Base-by-base conservation (phyloP, 2,113 vertebrate species). In the Murina feae region DNA sequence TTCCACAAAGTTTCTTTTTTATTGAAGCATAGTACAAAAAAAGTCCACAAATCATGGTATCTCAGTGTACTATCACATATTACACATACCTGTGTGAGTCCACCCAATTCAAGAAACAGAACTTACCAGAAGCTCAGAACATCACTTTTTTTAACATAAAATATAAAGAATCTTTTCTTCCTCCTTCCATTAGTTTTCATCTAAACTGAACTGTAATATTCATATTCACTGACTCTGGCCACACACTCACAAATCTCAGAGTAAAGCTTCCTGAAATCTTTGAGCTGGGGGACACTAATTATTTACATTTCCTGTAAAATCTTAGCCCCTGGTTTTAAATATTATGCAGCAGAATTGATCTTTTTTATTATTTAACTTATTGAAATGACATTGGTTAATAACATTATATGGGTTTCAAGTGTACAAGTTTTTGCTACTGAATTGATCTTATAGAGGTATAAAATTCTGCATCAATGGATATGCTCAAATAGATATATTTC, bases 1-100 rank as follows among this genome's bases (percentile, higher is more conserved):
- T 96, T 81, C 68, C 16, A 95, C 5, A 90, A 6, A 47, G 78
- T 81, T 89, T 9, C 4, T 96, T 89, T 93, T 13, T 49, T 80
- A 44, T 60, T 75, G 28, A 80, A 91, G 32, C 20, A 42, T 68
- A 23, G 28, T 49, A 63, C n/a, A 53, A 66, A 90, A 90, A 86
- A 85, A 63, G 1, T 18, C 14, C 16, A 89, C 28, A 91, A 49
- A 78, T 89, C 37, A 60, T 37, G 12, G 42, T 10, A 80, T 35
- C 4, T 78, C 71, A 85, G 18, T 32, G 5, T 49, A 32, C 63
- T n/a, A 78, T 37, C 37, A 44, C 14, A 86, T 58, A 44, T 17
- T 69, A 14, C 92, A 44, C 8, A 44, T 13, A 91, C 1, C 17
- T 84, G 5, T 39, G 53, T 49, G 79, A 51, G 10, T 32, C 42